phyloP scores from a whole-genome alignment of 2,888 invertebrate species.

The Heliconius cydno region DNA sequence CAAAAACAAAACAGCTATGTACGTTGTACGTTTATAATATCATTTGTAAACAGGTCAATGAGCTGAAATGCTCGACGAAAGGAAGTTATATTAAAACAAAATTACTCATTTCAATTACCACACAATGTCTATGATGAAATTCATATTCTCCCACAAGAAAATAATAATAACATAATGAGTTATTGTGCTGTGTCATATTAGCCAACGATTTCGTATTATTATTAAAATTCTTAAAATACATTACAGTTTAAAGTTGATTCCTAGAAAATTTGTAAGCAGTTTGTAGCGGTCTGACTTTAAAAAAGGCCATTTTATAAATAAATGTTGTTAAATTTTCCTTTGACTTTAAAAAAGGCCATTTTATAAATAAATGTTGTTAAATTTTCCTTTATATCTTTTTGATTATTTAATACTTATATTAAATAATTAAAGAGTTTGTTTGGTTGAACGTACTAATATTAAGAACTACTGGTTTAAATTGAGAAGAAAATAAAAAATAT shows the following conservation, averaged over 20 bases:
- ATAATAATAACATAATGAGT: background rate
- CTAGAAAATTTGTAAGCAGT: background rate
- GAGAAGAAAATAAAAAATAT: too few relatives aligned
- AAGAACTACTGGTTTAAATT: too few relatives aligned
- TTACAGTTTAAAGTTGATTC: background rate
- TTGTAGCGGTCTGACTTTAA: background rate
- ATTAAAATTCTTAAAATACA: background rate
- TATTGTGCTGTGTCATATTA: constrained; percentile 1
- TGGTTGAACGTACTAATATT: too few relatives aligned
- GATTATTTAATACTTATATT: too few relatives aligned
- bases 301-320: background rate
- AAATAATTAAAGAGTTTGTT: too few relatives aligned
- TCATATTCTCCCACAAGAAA: background rate
- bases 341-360: background rate
- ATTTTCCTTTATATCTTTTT: too few relatives aligned
- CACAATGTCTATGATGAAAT: background rate
- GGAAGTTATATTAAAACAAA: background rate
- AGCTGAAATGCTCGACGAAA: background rate
- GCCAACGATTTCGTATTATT: background rate
- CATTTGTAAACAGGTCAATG: background rate
- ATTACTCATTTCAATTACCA: background rate
- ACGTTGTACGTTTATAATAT: too few relatives aligned
- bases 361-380: background rate
- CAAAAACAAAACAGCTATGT: background rate
- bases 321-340: too few relatives aligned